Evolutionary conservation across 92 coral and sea anemone species (phyloP).

Genomic region (Parazoanthus swiftii): DNA sequence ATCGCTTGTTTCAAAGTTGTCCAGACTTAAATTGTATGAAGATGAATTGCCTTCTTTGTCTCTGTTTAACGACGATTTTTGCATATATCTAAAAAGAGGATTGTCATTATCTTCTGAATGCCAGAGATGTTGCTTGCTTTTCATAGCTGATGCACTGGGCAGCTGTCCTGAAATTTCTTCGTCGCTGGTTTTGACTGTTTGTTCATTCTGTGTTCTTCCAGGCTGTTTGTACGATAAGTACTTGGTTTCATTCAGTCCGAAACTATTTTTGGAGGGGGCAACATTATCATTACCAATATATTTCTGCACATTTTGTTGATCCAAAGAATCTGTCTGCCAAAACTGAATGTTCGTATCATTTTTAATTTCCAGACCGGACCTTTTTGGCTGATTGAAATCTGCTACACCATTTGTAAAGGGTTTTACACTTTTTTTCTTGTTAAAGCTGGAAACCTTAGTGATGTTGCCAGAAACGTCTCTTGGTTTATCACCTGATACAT

Average conservation of each 20-base stretch:
- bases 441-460: not conserved
- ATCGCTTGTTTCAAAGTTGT: constrained; percentile 16
- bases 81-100: not conserved
- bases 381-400: not conserved
- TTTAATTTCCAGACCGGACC: no score
- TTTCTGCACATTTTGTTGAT: not conserved
- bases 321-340: not conserved
- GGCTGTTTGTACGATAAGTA: not conserved
- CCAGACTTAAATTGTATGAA: not conserved
- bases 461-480: not conserved
- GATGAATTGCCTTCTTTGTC: not conserved
- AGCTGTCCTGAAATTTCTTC: not conserved
- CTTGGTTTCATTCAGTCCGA: not conserved
- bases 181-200: not conserved
- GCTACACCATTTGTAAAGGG: not conserved
- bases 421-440: not conserved
- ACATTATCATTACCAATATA: not conserved
- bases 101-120: not conserved
- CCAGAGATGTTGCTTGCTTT: not conserved
- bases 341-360: not conserved
- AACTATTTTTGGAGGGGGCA: not conserved
- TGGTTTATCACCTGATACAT: not conserved
- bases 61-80: not conserved
- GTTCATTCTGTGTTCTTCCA: not conserved
- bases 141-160: not conserved